Percentiles rank a stretch among this genome's conserved stretches.
Conservation (phyloP, 2,888 invertebrate species). For the Thymelicus lineola region DNA sequence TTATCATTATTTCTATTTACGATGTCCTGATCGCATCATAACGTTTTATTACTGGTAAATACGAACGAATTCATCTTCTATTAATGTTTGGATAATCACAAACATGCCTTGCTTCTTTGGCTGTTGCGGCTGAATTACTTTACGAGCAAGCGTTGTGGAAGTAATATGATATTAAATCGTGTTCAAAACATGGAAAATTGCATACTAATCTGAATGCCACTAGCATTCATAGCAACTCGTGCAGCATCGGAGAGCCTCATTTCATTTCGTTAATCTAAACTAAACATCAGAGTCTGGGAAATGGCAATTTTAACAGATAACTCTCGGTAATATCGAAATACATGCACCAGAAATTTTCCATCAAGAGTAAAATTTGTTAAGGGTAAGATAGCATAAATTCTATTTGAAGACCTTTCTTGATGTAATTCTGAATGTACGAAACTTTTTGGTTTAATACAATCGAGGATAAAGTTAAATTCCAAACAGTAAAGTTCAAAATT, state of each 20-base stretch:
- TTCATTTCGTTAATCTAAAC: conserved; percentile 65
- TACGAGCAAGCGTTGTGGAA: conserved; percentile 1
- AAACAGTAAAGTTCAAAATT: too few species aligned
- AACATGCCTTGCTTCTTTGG: not conserved
- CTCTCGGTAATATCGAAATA: conserved; percentile 42
- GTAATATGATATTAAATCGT: conserved; percentile 38
- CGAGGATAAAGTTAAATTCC: too few species aligned
- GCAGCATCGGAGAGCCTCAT: conserved; percentile 53
- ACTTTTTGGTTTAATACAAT: too few species aligned
- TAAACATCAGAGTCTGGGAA: conserved; percentile 55
- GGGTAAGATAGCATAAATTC: too few species aligned
- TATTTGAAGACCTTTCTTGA: too few species aligned
- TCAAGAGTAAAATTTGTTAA: not conserved
- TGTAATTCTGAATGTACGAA: too few species aligned
- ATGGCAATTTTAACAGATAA: conserved; percentile 52
- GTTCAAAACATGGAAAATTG: conserved; percentile 67
- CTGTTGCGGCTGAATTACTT: not conserved
- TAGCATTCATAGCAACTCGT: conserved; percentile 48
- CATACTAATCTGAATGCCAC: conserved; percentile 71
- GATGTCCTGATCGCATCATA: conserved; percentile 35
- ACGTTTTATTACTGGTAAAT: conserved; percentile 33
- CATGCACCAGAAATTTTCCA: conserved; percentile 26
- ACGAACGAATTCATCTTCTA: conserved; percentile 17
- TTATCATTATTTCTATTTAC: conserved; percentile 42
- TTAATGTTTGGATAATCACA: conserved; percentile 3